Conservation (phyloP, 1,140 invertebrate species). For the Dreissena polymorpha region DNA sequence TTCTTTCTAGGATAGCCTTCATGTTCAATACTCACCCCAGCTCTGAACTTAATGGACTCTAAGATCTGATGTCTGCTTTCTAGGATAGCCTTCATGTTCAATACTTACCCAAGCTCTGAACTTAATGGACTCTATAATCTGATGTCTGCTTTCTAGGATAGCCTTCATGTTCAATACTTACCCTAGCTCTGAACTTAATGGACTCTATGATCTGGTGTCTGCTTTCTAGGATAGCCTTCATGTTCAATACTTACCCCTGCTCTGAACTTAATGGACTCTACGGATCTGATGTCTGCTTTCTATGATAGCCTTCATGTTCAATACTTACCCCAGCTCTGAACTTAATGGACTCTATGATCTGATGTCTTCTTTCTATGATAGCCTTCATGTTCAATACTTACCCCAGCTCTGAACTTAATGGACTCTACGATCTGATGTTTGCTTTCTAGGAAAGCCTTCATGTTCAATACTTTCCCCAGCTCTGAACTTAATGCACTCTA, state of each 20-base stretch:
- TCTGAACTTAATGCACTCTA: constrained; percentile 87
- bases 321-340: constrained; percentile 83
- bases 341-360: constrained; percentile 88
- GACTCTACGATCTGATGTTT: constrained; percentile 89
- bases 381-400: no score
- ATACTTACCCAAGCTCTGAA: constrained; percentile 83
- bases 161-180: no score
- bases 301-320: constrained; percentile 81
- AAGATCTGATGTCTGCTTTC: constrained; percentile 88
- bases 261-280: constrained; percentile 87
- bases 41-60: constrained; percentile 87
- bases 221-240: constrained; percentile 83
- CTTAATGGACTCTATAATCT: constrained; percentile 88
- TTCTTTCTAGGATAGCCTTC: constrained; percentile 83
- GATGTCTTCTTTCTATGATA: constrained; percentile 86
- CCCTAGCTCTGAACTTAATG: constrained; percentile 84
- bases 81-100: constrained; percentile 81
- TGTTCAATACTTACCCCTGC: no score
- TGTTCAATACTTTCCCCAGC: no score
- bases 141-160: constrained; percentile 86
- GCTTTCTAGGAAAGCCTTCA: constrained; percentile 83
- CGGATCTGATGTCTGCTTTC: constrained; percentile 87
- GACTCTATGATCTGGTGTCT: constrained; percentile 89
- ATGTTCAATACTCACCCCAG: no score
- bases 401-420: constrained; percentile 84